Percentiles rank a stretch among this genome's conserved stretches.
Conservation (phyloP, 2,888 invertebrate species). For the Deilephila porcellus region DNA sequence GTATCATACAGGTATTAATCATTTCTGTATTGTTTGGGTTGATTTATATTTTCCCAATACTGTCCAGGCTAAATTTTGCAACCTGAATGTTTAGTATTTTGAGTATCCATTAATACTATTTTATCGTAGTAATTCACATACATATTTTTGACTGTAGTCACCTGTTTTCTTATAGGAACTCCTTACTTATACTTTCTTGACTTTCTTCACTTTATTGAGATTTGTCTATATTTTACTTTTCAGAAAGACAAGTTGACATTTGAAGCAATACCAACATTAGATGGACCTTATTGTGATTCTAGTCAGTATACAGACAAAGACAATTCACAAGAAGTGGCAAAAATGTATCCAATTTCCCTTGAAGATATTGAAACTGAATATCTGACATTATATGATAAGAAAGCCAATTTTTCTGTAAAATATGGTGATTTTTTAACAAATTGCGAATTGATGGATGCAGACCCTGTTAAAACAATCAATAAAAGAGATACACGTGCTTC, state of each 20-base stretch:
- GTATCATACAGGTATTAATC: too few relatives aligned
- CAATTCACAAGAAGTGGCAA: constrained; percentile 42
- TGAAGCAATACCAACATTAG: constrained; percentile 83
- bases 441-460: constrained; percentile 56
- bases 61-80: too few relatives aligned
- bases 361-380: constrained; percentile 74
- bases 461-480: constrained; percentile 39
- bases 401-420: constrained; percentile 66
- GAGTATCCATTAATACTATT: too few relatives aligned
- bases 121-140: too few relatives aligned
- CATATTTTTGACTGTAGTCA: not conserved
- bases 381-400: constrained; percentile 60
- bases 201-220: not conserved
- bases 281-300: constrained; percentile 69
- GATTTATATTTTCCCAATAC: too few relatives aligned
- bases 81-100: too few relatives aligned
- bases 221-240: constrained; percentile 45
- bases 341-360: constrained; percentile 55
- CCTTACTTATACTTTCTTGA: not conserved
- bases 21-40: too few relatives aligned
- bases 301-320: constrained; percentile 42
- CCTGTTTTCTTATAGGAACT: not conserved
- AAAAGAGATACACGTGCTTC: constrained; percentile 36
- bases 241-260: constrained; percentile 83
- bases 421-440: constrained; percentile 76